Evolutionary conservation across 2,113 vertebrate species (phyloP), one percentile per base, ranked within the genome.

Genomic region (Hippolais icterina): DNA sequence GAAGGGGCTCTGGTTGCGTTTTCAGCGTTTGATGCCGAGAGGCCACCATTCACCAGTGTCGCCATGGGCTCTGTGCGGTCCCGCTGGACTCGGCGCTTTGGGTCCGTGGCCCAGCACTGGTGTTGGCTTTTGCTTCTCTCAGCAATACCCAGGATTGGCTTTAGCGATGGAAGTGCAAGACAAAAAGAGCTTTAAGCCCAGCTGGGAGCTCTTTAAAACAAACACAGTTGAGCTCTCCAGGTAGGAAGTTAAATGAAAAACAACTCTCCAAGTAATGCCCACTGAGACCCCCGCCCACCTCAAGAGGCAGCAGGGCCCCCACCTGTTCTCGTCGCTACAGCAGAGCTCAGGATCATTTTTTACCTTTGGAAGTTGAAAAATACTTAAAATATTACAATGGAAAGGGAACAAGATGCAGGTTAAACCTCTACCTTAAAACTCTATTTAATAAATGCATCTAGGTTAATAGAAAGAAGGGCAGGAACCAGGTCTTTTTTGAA

Each of bases 131-230:
- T 12, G 21, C 14, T 68, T 27, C 44, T 59, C 7, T 39, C 15
- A 1, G 15, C 11, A n/a, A 1, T 15, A 5, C 10, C 23, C 33
- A 2, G 11, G 11, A 23, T 6, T 2, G 1, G 5, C 20, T 77
- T 50, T 41, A 35, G 33, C 9, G 23, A 4, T 65, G 37, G 25
- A 72, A 56, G 11, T 19, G 29, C 20, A 52, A 17, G 35, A 22
- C n/a, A 41, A 46, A 19, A 14, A 17, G 17, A 72, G 2, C 29
- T 77, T 39, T 35, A 56, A 80, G 15, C 4, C 8, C 8, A 56
- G 1, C 3, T 74, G 18, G 18, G 50, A 63, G 44, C 23, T 82
- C 63, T 31, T 41, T 42, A 18, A 42, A 49, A 31, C 9, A 42
- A 49, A 28, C 9, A 7, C 6, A 31, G 19, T 0, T 42, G 10